Evolutionary conservation across 92 coral and sea anemone genomes (phyloP), one percentile per base, ranked within the genome.

Genomic region (Nematostella vectensis): DNA sequence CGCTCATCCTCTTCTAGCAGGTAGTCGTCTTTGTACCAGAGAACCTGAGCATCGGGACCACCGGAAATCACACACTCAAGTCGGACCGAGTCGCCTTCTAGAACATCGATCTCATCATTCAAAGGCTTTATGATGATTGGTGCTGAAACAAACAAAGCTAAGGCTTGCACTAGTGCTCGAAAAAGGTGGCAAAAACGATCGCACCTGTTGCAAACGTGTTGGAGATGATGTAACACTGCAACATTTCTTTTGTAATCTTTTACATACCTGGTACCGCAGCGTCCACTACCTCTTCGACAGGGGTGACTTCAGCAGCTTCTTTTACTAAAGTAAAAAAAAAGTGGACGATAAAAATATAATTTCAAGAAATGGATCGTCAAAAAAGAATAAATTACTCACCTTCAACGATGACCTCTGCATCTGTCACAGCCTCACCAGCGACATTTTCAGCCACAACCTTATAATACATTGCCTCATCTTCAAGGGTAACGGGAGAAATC

Each of bases 1-100:
- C 85, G 83, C 31, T 72, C 87, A 44, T 78, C 79, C 57, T 86
- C 89, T 43, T 48, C 67, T 56, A 91, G 40, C 8, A 74, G 82
- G 29, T 74, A 69, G 44, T 86, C 87, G 49, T 81, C 96, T 70
- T 78, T 74, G 50, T 68, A 86, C 98, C 98, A 91, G 30, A 48
- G 3, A 42, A 91, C 85, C 40, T 81, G 69, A 21, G 62, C 71
- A 8, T 59, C 72, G 2, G 82, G 88, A 27, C 86, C 77, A 18
- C 71, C 82, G 20, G 83, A 63, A 3, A 77, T 48, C n/a, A 72
- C 82, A 63, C 98, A 91, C 13, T 82, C 91, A 1, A 91, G 74
- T 25, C 83, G 63, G 27, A 78, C 71, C 11, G 82, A 48, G 67
- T 83, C 87, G 13, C 93, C 93, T 49, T 91, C 96, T 11, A 88